Evolutionary conservation across 2,888 invertebrate genomes (phyloP).

Genomic region (Tuta absoluta): DNA sequence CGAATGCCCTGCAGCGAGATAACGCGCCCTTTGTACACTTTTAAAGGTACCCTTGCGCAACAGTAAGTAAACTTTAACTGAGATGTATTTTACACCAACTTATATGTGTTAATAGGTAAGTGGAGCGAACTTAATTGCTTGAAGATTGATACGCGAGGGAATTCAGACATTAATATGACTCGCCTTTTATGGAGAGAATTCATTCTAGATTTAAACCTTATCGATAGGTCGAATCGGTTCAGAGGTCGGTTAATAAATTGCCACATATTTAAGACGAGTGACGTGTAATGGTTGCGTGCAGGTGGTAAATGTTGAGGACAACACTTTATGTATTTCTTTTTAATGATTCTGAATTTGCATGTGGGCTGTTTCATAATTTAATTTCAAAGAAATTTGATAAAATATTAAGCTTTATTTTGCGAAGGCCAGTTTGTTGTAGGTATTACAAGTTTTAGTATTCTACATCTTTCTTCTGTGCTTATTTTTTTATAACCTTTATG

Average conservation of each 20-base stretch:
- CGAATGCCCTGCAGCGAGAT: conserved; percentile 31
- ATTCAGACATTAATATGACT: conserved; percentile 32
- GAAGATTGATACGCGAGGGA: conserved; percentile 62
- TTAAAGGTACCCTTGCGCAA: conserved; percentile 62
- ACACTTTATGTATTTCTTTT: neutral
- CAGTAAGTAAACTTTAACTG: conserved; percentile 50
- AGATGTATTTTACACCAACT: conserved; percentile 59
- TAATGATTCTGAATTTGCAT: neutral
- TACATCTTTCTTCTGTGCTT: too few species aligned
- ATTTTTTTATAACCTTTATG: too few species aligned
- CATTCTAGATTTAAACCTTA: conserved; percentile 25
- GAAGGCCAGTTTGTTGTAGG: too few species aligned
- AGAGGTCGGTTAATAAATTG: conserved; percentile 20
- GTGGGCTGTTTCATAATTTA: neutral
- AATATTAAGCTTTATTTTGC: too few species aligned
- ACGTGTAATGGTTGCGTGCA: conserved; percentile 2
- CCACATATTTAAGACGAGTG: conserved; percentile 14
- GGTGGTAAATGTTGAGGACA: conserved; percentile 18
- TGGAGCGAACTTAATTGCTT: conserved; percentile 64
- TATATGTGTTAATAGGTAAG: conserved; percentile 70
- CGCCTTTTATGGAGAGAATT: conserved; percentile 35
- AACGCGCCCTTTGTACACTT: conserved; percentile 65
- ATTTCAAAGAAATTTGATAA: too few species aligned
- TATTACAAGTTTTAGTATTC: too few species aligned
- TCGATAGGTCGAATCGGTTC: conserved; percentile 18